A percentile compares a stretch with the other conserved stretches of the same genome.
These are phyloP conservation scores for Monochamus alternatus DNA, from an alignment of 2,888 invertebrate species.

Conservation along the genomic window DNA sequence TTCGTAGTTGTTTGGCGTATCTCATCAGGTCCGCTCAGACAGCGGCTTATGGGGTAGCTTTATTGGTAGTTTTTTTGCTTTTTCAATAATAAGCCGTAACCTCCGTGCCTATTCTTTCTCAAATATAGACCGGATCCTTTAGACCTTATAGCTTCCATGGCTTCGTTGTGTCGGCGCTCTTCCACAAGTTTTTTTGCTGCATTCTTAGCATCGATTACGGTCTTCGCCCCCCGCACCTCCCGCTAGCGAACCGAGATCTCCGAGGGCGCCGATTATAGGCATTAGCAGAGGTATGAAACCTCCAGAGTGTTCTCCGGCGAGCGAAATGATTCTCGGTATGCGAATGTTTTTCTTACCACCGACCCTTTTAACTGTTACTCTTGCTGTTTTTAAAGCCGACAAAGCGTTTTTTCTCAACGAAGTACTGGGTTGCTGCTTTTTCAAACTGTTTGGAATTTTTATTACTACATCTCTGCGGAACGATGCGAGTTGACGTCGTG, in stretches of 20 bases:
- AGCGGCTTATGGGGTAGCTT: conserved; percentile 47
- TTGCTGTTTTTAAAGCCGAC: conserved; percentile 11
- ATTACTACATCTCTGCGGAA: neutral
- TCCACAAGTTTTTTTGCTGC: too few species aligned
- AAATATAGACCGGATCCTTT: too few species aligned
- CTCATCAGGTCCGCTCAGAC: conserved; percentile 40
- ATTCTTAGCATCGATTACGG: conserved; percentile 60
- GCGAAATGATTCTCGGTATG: neutral
- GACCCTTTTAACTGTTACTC: neutral
- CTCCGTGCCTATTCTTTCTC: conserved; percentile 40
- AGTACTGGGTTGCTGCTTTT: neutral
- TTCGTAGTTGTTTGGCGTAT: conserved; percentile 42
- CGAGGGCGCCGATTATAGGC: too few species aligned
- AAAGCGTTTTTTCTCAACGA: conserved; percentile 3
- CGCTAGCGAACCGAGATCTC: too few species aligned
- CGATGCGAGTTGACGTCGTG: neutral
- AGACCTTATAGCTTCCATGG: too few species aligned
- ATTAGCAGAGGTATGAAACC: neutral
- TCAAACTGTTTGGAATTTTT: neutral
- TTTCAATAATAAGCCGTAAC: too few species aligned
- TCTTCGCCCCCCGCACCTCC: too few species aligned
- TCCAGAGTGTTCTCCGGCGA: neutral
- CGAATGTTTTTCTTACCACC: conserved; percentile 12
- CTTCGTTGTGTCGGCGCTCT: conserved; percentile 62
- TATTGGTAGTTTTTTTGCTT: conserved; percentile 48